Evolutionary conservation across 2,888 invertebrate genomes (phyloP), one percentile per base, ranked within the genome.

Genomic region (Stenolophus ochropezus): DNA sequence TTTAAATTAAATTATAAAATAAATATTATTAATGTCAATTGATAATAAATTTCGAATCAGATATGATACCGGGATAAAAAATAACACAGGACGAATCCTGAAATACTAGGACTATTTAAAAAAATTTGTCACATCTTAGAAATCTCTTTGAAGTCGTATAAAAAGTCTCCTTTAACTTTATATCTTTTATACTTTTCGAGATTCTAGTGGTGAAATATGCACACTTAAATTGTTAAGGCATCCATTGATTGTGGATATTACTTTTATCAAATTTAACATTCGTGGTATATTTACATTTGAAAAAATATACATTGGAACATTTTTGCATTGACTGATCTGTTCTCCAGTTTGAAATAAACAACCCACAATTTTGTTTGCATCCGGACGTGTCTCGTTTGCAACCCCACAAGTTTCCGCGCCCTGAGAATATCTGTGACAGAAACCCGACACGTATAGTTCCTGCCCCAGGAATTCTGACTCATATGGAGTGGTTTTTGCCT

Each of bases 401-500:
- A 23, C 61, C 61, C 61, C 23, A 25, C 25, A 61, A 61, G 25
- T 8, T 25, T 5, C 25, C 14, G 3, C 25, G 14, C 14, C 23
- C 25, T 11, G 51, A 51, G 16, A 51, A 16, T 16, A 51, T 51
- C 14, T 16, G 16, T 16, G 14, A 61, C 61, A 20, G 61, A 25
- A 61, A 61, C 61, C 5, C 25, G 61, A 61, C 23, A 4, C 61
- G 23, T 21, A 5, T 14, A 25, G 58, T 61, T 61, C 61, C 61
- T 61, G 61, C 61, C 8, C 61, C 14, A n/a, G 61, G n/a, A 20
- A 11, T 23, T 25, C 11, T 61, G 61, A 61, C 25, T 61, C 61
- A 61, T 61, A 6, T 25, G 25, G 23, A 61, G 61, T 61, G 25
- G 61, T 25, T 61, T 61, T 61, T 61, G 61, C 61, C 20, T 61